Evolutionary conservation across 2,113 vertebrate species (phyloP).

Genomic region (Felis catus): F.catus_Fca126_mat1.0 CM031413.1:60753501-60754000

Average conservation of each 20-base stretch:
- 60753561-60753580: rapidly evolving
- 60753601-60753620: not conserved
- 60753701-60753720: too few relatives aligned
- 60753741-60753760: too few relatives aligned
- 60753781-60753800: not conserved
- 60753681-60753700: not conserved
- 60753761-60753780: not conserved
- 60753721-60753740: too few relatives aligned
- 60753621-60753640: not conserved
- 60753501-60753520: too few relatives aligned
- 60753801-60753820: not conserved
- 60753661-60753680: too few relatives aligned
- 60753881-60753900: not conserved
- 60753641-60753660: not conserved
- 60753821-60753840: too few relatives aligned
- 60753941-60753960: not conserved
- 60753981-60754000: not conserved
- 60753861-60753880: not conserved
- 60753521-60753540: not conserved
- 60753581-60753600: rapidly evolving
- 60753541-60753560: rapidly evolving
- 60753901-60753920: not conserved
- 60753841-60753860: not conserved
- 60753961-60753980: not conserved
- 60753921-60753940: not conserved